phyloP scores from a whole-genome alignment of 1,140 invertebrate species.

The Euura saliciscinereae region DNA sequence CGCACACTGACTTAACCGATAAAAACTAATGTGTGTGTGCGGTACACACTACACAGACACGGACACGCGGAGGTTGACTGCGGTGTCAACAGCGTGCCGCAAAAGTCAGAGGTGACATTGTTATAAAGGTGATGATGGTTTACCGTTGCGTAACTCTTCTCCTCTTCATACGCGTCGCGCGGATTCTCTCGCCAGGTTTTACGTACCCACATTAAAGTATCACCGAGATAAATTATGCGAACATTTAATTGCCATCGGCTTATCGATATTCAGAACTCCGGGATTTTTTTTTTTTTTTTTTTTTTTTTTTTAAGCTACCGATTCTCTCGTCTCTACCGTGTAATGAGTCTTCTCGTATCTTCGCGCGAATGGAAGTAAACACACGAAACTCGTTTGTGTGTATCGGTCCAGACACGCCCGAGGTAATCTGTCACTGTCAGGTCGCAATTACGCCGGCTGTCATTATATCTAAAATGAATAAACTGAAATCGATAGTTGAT shows the following conservation, averaged over 20 bases:
- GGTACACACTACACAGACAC: neutral
- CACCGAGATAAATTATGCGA: no score
- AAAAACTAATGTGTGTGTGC: neutral
- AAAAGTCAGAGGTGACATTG: constrained; percentile 7
- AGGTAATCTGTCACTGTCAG: neutral
- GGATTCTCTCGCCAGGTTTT: no score
- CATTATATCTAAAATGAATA: neutral
- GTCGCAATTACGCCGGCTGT: neutral
- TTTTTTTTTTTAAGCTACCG: neutral
- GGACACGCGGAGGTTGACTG: neutral
- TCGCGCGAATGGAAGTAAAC: neutral
- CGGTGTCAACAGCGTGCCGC: constrained; percentile 3
- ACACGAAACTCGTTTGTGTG: no score
- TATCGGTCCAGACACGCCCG: neutral
- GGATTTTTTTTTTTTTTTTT: neutral
- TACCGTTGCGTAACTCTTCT: neutral
- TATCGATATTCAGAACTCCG: neutral
- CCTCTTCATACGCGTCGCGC: no score
- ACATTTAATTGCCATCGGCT: no score
- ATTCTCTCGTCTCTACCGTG: neutral
- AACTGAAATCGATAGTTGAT: neutral
- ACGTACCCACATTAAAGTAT: no score
- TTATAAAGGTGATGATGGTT: constrained; percentile 4
- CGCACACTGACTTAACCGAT: neutral
- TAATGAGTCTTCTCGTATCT: neutral